Conservation (phyloP, 2,888 invertebrate species). For the Eilema sororculum region DNA sequence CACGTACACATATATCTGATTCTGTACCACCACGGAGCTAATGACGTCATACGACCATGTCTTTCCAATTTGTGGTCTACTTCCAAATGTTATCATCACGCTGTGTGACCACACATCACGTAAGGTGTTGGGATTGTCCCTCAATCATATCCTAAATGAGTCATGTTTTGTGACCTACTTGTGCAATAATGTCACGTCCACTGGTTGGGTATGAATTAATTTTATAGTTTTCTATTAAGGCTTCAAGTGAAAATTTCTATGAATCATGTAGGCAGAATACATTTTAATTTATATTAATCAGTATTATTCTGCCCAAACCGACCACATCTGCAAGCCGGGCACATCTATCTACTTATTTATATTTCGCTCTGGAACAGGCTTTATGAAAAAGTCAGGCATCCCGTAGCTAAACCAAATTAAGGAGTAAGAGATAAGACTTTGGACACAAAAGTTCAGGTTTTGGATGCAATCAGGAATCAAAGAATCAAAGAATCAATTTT, state of each 20-base stretch:
- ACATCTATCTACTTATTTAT: no score
- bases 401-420: no score
- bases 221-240: constrained; percentile 26
- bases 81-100: constrained; percentile 40
- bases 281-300: constrained; percentile 3
- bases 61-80: constrained; percentile 53
- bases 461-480: no score
- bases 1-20: constrained; percentile 39
- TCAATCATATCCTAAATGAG: constrained; percentile 33
- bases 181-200: constrained; percentile 14
- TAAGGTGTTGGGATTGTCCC: constrained; percentile 24
- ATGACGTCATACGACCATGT: constrained; percentile 39
- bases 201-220: constrained; percentile 16
- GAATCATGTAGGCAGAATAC: constrained; percentile 34
- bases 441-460: no score
- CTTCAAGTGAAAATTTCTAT: constrained; percentile 32
- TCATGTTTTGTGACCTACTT: constrained; percentile 23
- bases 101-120: constrained; percentile 27
- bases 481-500: no score
- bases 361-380: no score
- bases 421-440: no score
- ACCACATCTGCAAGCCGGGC: no score
- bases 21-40: constrained; percentile 20
- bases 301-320: neutral
- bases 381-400: no score